Evolutionary conservation across 2,797 vertebrate genomes (phyloP), one percentile per base, ranked within the genome.

Genomic region (Rachycentron canadum): DNA sequence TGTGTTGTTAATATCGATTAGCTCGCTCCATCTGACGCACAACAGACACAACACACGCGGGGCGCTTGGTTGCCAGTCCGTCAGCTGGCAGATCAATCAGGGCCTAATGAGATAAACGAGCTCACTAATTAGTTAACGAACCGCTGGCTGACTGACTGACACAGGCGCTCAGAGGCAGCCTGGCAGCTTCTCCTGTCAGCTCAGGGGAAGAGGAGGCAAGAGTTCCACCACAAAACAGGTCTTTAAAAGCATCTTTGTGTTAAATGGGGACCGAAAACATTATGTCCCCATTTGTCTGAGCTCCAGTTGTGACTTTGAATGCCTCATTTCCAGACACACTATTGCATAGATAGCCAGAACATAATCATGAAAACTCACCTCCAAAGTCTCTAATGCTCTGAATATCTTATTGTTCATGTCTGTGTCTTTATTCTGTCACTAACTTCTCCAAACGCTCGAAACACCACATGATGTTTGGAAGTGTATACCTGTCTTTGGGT

Each of bases 81-180:
- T 90, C 84, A 84, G 84, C 80, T 78, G 83, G 82, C 84, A 85
- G 89, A 92, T 93, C 92, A 91, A 92, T 91, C 82, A 79, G 65
- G 50, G 75, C 67, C 78, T 91, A 92, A 93, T 66, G 86, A 91
- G 88, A 91, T 93, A 92, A 93, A 90, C 56, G 88, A 91, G 83
- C 73, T 79, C 64, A 74, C 83, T 91, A 89, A 93, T 93, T 86
- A 87, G 84, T 79, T 89, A 88, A 91, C 80, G 69, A 89, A 83
- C 78, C 52, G 68, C 87, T 85, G 88, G 78, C 84, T 83, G 83
- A 40, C 86, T 82, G 82, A 74, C 67, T 79, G 75, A 81, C 83
- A 82, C 59, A 32, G 19, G 58, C 60, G 5, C 69, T 67, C 55
- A 60, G 69, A 80, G 52, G 45, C 62, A 26, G 23, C 17, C 78